Evolutionary conservation across 2,113 vertebrate species (phyloP).

Genomic region (Aldabrachelys gigantea): DNA sequence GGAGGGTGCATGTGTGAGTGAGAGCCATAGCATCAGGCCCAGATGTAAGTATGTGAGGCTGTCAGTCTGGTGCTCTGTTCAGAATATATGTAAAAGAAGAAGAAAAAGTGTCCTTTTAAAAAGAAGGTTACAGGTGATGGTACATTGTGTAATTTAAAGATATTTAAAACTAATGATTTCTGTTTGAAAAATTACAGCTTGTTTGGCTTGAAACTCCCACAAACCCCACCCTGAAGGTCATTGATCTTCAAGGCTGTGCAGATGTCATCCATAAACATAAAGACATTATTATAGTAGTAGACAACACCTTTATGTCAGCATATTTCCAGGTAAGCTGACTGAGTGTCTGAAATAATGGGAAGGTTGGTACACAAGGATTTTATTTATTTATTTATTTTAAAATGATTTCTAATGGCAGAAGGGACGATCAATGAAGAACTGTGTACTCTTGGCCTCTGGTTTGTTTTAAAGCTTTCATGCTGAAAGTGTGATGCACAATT

Average conservation of each 20-base stretch:
- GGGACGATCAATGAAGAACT: neutral
- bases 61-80: neutral
- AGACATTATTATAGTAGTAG: conserved; percentile 89
- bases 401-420: neutral
- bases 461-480: neutral
- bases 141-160: too few species aligned
- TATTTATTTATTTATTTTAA: neutral
- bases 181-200: conserved; percentile 78
- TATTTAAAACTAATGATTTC: neutral
- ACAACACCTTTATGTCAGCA: conserved; percentile 96
- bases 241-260: conserved; percentile 89
- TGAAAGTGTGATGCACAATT: neutral
- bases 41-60: neutral
- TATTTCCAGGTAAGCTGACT: conserved; percentile 91
- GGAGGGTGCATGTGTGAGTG: neutral
- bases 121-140: neutral
- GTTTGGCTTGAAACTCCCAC: conserved; percentile 95
- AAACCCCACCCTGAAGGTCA: conserved; percentile 90
- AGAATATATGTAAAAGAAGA: neutral
- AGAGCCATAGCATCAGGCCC: neutral
- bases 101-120: neutral
- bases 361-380: neutral
- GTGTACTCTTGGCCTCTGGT: neutral
- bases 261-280: conserved; percentile 79
- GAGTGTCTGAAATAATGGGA: neutral